A percentile compares a stretch with the other conserved stretches of the same genome.
Conservation (phyloP, 2,888 invertebrate species). For the Liposcelis brunnea region DNA sequence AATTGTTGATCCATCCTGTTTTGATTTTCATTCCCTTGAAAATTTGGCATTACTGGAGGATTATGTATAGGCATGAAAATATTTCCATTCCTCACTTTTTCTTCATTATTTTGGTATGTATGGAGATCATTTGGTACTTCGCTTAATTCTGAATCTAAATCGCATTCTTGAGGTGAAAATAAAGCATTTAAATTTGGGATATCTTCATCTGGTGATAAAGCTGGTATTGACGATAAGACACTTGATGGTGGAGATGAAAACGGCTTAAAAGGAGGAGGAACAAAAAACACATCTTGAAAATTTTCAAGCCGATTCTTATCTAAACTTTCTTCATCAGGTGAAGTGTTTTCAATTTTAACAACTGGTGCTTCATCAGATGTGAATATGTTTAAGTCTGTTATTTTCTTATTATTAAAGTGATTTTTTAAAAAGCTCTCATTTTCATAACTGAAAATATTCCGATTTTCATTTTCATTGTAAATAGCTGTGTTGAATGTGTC, state of each 20-base stretch:
- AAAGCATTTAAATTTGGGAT: background rate
- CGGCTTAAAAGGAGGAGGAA: background rate
- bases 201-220: background rate
- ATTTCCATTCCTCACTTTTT: background rate
- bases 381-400: too few relatives aligned
- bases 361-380: too few relatives aligned
- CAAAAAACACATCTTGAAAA: background rate
- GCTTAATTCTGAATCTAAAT: background rate
- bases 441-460: too few relatives aligned
- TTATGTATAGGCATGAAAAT: background rate
- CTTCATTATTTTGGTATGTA: background rate
- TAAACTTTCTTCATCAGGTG: too few relatives aligned
- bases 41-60: slow-evolving; percentile 3
- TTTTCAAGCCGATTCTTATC: background rate
- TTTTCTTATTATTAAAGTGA: too few relatives aligned
- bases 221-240: background rate
- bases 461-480: too few relatives aligned
- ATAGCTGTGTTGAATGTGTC: too few relatives aligned
- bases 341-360: too few relatives aligned
- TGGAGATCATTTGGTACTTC: background rate
- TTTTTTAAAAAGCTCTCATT: too few relatives aligned
- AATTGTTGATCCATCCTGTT: too few relatives aligned
- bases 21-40: background rate
- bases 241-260: slow-evolving; percentile 1
- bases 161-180: background rate